A percentile compares a stretch with the other conserved stretches of the same genome.
phyloP scores from a whole-genome alignment of 53 echinoderm and acorn worm species.

The Apostichopus leukothele region DNA sequence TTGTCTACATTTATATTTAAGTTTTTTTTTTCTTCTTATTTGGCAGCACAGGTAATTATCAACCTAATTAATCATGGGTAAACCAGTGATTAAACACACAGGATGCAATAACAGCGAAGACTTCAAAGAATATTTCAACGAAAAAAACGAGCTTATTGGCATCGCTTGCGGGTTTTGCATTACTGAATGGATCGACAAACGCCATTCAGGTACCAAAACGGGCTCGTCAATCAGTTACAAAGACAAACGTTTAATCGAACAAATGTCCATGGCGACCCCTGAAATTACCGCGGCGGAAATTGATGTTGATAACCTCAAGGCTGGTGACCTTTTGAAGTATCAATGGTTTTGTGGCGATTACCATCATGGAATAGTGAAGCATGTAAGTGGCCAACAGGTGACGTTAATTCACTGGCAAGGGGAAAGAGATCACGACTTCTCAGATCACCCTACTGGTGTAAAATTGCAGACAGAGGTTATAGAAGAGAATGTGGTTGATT shows the following conservation, averaged over 20 bases:
- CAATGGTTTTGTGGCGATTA: neutral
- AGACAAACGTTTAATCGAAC: neutral
- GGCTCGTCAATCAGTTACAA: neutral
- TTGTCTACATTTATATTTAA: too few species aligned
- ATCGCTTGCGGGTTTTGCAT: neutral
- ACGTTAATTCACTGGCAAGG: conserved; percentile 2
- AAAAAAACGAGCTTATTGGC: neutral
- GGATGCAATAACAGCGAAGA: neutral
- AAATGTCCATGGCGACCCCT: neutral
- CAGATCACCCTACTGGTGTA: neutral
- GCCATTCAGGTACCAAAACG: neutral
- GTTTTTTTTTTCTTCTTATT: too few species aligned
- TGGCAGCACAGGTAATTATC: too few species aligned
- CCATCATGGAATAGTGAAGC: conserved; percentile 27
- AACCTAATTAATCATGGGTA: neutral
- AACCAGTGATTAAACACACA: neutral
- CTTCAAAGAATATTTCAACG: neutral
- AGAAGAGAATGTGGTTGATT: neutral
- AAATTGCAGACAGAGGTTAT: neutral
- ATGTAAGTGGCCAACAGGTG: neutral
- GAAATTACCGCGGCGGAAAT: neutral
- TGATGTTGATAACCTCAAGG: neutral
- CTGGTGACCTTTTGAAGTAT: conserved; percentile 11
- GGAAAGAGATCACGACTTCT: neutral
- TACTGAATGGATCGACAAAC: neutral